Percentiles rank a stretch among this genome's conserved stretches.
These are phyloP conservation scores for Seriola quinqueradiata DNA, from an alignment of 2,113 vertebrate species.

Conservation along the genomic window DNA sequence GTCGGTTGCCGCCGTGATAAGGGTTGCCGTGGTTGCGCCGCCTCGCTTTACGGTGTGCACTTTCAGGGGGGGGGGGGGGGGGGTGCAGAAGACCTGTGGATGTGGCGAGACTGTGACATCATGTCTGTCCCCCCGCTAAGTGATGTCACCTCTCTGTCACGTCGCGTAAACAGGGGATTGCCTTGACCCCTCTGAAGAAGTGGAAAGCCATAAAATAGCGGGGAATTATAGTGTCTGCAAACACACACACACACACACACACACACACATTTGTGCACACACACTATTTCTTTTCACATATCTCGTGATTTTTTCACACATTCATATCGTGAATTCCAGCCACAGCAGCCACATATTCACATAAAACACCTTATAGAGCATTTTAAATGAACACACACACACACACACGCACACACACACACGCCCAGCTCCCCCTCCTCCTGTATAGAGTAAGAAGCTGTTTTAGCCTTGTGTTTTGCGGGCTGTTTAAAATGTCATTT, in stretches of 20 bases:
- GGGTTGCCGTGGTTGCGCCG: constrained; percentile 47
- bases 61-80: constrained; percentile 33
- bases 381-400: constrained; percentile 44
- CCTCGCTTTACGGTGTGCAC: constrained; percentile 26
- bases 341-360: constrained; percentile 10
- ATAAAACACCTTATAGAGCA: constrained; percentile 30
- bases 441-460: constrained; percentile 75
- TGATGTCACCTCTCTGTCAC: constrained; percentile 74
- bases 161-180: constrained; percentile 60
- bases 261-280: constrained; percentile 27
- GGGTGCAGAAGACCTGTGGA: constrained; percentile 49
- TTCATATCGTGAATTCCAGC: constrained; percentile 22
- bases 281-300: constrained; percentile 25
- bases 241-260: constrained; percentile 12
- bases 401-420: constrained; percentile 12
- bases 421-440: constrained; percentile 35
- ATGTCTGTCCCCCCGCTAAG: constrained; percentile 61
- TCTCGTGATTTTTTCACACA: constrained; percentile 19
- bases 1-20: constrained; percentile 37
- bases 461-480: constrained; percentile 83
- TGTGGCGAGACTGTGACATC: constrained; percentile 71
- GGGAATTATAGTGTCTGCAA: constrained; percentile 53
- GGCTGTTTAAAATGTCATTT: constrained; percentile 86
- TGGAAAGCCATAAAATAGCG: constrained; percentile 65
- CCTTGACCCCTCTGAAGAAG: constrained; percentile 68